Evolutionary conservation across 2,113 vertebrate species (phyloP).

Genomic region (Tenrec ecaudatus): DNA sequence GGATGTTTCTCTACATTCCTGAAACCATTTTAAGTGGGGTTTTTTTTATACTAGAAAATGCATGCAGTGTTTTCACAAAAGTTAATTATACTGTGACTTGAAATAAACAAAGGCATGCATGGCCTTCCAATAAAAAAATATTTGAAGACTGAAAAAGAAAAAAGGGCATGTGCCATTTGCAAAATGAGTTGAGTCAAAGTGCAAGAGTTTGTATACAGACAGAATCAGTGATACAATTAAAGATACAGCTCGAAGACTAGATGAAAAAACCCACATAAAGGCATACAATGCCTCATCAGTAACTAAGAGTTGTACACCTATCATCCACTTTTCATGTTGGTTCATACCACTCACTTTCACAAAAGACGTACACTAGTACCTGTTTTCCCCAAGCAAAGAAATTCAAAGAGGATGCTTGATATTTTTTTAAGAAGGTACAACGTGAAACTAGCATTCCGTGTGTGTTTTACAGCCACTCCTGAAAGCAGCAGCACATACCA

Average conservation of each 20-base stretch:
- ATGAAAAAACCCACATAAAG: constrained; percentile 3
- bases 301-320: not conserved
- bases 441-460: no score
- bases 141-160: constrained; percentile 87
- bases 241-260: not conserved
- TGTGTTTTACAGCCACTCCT: no score
- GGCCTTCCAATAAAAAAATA: constrained; percentile 94
- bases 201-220: not conserved
- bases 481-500: no score
- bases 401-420: no score
- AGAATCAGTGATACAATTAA: constrained; percentile 20
- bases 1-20: constrained; percentile 99
- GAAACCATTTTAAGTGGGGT: constrained; percentile 92
- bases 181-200: not conserved
- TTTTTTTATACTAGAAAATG: constrained; percentile 99
- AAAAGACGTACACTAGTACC: no score
- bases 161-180: not conserved
- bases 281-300: constrained; percentile 12
- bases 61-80: constrained; percentile 94
- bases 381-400: no score
- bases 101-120: constrained; percentile 93
- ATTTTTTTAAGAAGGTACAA: no score
- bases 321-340: no score
- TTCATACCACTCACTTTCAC: no score
- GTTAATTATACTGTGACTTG: constrained; percentile 94